Evolutionary conservation across 2,113 vertebrate genomes (phyloP).

Genomic region (Dicaeum eximium): DNA sequence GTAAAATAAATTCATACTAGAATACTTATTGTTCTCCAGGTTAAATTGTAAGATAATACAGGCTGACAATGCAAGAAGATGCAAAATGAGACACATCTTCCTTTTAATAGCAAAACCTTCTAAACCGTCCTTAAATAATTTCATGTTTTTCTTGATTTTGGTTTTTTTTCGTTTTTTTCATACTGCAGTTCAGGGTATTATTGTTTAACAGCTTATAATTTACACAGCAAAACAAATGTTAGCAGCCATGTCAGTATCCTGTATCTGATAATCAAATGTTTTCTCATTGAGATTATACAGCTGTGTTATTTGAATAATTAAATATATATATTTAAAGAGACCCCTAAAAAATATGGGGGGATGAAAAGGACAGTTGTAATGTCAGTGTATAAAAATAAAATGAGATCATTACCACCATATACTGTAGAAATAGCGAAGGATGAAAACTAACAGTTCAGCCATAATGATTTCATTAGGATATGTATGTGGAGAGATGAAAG

Average conservation of each 20-base stretch:
- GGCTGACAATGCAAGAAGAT: not conserved
- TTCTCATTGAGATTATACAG: not conserved
- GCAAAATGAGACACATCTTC: not conserved
- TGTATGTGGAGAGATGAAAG: conserved; percentile 68
- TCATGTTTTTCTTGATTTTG: not conserved
- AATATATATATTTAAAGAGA: conserved; percentile 67
- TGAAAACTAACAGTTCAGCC: conserved; percentile 61
- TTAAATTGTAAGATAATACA: not conserved
- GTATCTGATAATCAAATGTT: conserved; percentile 48
- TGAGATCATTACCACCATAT: conserved; percentile 62
- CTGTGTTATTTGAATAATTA: conserved; percentile 62
- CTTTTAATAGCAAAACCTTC: not conserved
- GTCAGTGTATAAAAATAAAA: conserved; percentile 68
- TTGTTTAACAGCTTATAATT: conserved; percentile 39
- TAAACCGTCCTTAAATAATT: not conserved
- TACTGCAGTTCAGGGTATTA: not conserved
- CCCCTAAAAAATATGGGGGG: not conserved
- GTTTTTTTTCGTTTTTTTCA: not conserved
- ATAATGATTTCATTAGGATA: conserved; percentile 72
- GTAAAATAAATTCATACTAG: not conserved
- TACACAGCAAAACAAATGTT: conserved; percentile 46
- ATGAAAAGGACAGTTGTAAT: conserved; percentile 42
- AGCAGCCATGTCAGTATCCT: conserved; percentile 14
- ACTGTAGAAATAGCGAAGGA: conserved; percentile 40
- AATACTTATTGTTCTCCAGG: not conserved